Conservation (phyloP, 2,113 vertebrate genomes). For the Chunga burmeisteri region DNA sequence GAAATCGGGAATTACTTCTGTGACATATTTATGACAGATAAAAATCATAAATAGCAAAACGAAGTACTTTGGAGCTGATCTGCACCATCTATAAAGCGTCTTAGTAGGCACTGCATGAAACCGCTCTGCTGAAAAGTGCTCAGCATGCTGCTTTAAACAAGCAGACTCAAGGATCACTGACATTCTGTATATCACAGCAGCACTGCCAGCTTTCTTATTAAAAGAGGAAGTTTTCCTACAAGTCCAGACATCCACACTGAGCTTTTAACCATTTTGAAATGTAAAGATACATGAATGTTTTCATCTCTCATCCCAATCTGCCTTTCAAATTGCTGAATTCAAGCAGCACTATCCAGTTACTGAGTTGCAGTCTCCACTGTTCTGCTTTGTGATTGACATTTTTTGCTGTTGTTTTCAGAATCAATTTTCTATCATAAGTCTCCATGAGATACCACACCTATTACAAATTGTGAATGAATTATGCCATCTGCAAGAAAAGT, state of each 20-base stretch:
- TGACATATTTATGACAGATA: slow-evolving; percentile 53
- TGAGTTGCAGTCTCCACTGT: not conserved
- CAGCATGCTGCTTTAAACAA: slow-evolving; percentile 61
- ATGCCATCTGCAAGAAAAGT: not conserved
- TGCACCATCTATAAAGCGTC: slow-evolving; percentile 39
- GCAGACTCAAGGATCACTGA: slow-evolving; percentile 54
- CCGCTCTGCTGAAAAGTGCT: slow-evolving; percentile 38
- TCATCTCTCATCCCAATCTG: not conserved
- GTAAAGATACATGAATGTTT: slow-evolving; percentile 13
- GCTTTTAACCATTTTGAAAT: slow-evolving; percentile 40
- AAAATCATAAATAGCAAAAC: slow-evolving; percentile 26
- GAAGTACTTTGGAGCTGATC: slow-evolving; percentile 52
- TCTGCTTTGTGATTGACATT: slow-evolving; percentile 25
- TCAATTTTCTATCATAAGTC: slow-evolving; percentile 31
- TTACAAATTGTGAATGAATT: slow-evolving; percentile 10
- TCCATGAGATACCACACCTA: not conserved
- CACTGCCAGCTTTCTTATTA: slow-evolving; percentile 27
- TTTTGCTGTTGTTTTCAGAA: slow-evolving; percentile 54
- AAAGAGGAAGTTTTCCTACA: slow-evolving; percentile 26
- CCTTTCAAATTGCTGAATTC: slow-evolving; percentile 4
- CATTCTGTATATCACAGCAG: slow-evolving; percentile 46
- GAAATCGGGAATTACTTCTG: slow-evolving; percentile 30
- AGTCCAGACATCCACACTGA: not conserved
- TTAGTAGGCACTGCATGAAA: slow-evolving; percentile 39
- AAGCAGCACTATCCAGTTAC: not conserved